phyloP scores from a whole-genome alignment of 1,140 invertebrate genomes.

The Drosophila setifemur region DNA sequence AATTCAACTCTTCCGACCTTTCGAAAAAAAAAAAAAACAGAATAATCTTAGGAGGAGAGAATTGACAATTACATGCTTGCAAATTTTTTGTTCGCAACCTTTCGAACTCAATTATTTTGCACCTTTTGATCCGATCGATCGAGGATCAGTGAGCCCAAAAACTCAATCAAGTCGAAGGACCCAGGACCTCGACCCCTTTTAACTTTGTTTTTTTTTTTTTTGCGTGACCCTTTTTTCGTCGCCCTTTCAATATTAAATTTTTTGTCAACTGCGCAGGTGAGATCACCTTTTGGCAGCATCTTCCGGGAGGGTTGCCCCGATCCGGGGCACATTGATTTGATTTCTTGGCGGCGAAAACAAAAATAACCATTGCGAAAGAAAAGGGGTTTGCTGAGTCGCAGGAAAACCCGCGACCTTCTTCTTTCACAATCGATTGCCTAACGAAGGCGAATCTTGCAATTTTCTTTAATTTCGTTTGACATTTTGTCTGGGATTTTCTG shows the following conservation, averaged over 20 bases:
- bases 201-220: conserved; percentile 4
- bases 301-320: conserved; percentile 29
- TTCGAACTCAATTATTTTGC: conserved; percentile 74
- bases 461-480: conserved; percentile 64
- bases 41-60: conserved; percentile 28
- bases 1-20: conserved; percentile 58
- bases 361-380: conserved; percentile 23
- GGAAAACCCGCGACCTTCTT: conserved; percentile 24
- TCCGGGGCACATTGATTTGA: conserved; percentile 49
- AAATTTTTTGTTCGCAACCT: conserved; percentile 71
- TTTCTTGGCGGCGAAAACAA: conserved; percentile 67
- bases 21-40: not conserved
- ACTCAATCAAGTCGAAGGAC: conserved; percentile 77
- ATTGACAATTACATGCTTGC: conserved; percentile 81
- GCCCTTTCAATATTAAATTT: conserved; percentile 26
- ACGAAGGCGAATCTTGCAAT: conserved; percentile 58
- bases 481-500: conserved; percentile 57
- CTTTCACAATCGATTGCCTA: conserved; percentile 63
- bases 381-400: conserved; percentile 45
- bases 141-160: conserved; percentile 56
- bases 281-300: conserved; percentile 61
- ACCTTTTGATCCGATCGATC: conserved; percentile 71
- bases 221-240: conserved; percentile 65
- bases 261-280: conserved; percentile 76
- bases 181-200: conserved; percentile 53